Conservation (phyloP, 2,797 vertebrate species). For the Benthosema pterotum region DNA sequence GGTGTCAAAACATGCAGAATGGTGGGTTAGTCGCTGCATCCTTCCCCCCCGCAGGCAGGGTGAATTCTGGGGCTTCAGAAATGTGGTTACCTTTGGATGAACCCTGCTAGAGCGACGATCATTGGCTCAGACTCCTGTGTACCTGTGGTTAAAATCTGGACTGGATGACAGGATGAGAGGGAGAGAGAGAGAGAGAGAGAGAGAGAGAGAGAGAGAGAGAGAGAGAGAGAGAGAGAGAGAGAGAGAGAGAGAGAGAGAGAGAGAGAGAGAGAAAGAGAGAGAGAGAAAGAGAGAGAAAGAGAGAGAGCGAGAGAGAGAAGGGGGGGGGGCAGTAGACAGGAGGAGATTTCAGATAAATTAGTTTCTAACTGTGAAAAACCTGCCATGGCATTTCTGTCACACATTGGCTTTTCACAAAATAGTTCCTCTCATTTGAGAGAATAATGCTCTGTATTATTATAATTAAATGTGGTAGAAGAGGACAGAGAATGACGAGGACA, state of each 20-base stretch:
- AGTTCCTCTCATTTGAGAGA: conserved; percentile 41
- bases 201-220: conserved; percentile 20
- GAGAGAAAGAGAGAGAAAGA: no score
- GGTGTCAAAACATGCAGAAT: conserved; percentile 57
- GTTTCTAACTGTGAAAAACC: conserved; percentile 46
- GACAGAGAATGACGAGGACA: conserved; percentile 39
- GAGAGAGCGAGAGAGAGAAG: no score
- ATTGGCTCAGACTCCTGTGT: conserved; percentile 63
- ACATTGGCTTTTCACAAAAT: conserved; percentile 54
- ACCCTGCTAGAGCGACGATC: conserved; percentile 59
- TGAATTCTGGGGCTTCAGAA: conserved; percentile 71
- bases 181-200: conserved; percentile 29
- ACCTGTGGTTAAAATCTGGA: conserved; percentile 74
- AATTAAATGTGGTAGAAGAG: conserved; percentile 31
- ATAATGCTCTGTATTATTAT: no score
- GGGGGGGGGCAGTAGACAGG: conserved; percentile 23
- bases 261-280: no score
- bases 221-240: no score
- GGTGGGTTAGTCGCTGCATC: conserved; percentile 42
- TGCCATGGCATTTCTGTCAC: conserved; percentile 60
- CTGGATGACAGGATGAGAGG: conserved; percentile 64
- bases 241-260: no score
- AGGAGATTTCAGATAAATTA: conserved; percentile 53
- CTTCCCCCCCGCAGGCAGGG: no score
- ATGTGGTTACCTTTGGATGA: conserved; percentile 40